phyloP scores from a whole-genome alignment of 92 coral and sea anemone species.

The Phenganax subtilis region DNA sequence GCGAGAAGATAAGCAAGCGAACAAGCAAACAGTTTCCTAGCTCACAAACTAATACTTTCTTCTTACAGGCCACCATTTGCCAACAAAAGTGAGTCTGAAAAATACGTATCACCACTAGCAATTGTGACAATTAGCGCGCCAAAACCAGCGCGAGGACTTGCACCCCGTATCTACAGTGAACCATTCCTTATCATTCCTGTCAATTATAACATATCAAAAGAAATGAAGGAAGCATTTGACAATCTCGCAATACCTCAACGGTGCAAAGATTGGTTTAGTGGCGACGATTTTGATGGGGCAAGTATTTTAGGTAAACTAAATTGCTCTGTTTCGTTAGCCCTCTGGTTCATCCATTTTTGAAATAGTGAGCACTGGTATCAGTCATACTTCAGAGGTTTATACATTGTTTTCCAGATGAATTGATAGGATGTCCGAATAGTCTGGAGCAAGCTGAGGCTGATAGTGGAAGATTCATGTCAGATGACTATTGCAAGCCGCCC shows the following conservation, averaged over 20 bases:
- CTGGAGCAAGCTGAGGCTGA: constrained; percentile 72
- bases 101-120: constrained; percentile 16
- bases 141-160: constrained; percentile 23
- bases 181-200: constrained; percentile 25
- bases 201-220: not conserved
- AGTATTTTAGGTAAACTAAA: constrained; percentile 15
- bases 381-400: not conserved
- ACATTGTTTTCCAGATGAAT: constrained; percentile 11
- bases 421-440: constrained; percentile 58
- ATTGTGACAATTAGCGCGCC: constrained; percentile 30
- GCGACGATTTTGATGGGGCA: constrained; percentile 9
- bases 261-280: constrained; percentile 29
- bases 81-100: not conserved
- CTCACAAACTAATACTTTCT: not conserved
- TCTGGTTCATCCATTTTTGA: not conserved
- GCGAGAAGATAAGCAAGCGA: too few species aligned
- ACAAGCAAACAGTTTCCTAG: not conserved
- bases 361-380: not conserved
- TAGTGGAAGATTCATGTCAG: constrained; percentile 63
- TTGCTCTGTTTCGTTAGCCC: not conserved
- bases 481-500: constrained; percentile 51
- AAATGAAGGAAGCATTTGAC: constrained; percentile 5
- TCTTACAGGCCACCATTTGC: not conserved
- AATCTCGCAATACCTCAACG: not conserved
- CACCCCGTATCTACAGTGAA: constrained; percentile 26